Evolutionary conservation across 2,888 invertebrate genomes (phyloP), one percentile per base, ranked within the genome.

Genomic region (Dolichomitus sp.): DNA sequence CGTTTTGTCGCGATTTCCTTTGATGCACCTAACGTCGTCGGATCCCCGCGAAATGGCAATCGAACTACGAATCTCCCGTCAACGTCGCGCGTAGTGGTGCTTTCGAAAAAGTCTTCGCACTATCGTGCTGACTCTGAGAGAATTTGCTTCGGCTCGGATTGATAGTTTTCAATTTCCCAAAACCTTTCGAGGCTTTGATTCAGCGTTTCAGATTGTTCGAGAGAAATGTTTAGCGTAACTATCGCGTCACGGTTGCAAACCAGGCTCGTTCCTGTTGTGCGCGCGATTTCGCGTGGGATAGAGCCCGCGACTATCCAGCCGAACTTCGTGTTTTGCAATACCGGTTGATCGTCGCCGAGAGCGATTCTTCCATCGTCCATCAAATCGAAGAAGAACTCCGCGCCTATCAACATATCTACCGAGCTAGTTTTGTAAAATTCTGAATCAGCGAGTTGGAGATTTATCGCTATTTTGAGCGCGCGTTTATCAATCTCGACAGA

Each of bases 21-120:
- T 6, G 89, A 88, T 33, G 82, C 68, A 0, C 88, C 89, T 11
- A 89, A 78, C 7, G 57, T 11, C 2, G 42, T 65, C 12, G 57
- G 52, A 30, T 75, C 61, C 3, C 66, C 45, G 17, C 14, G 9
- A 5, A 76, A 68, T 1, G 80, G 83, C 9, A 83, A 45, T 7
- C 52, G 52, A 0, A 83, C 80, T 2, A 76, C n/a, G 23, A 65
- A 80, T 6, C 72, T 37, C 1, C 83, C 76, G 14, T 14, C 61
- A 0, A 14, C 4, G 33, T 77, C 63, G 0, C 72, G 83, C 0
- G n/a, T 12, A 0, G 42, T 40, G 5, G 75, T 72, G 27, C 23
- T 2, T n/a, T 50, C 40, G 23, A 77, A 83, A 23, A 66, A 27
- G 14, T 54, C 52, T 37, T 83, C 80, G 33, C 80, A 54, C 12